Conservation (phyloP, 2,888 invertebrate species). For the Anthrax anthrax region DNA sequence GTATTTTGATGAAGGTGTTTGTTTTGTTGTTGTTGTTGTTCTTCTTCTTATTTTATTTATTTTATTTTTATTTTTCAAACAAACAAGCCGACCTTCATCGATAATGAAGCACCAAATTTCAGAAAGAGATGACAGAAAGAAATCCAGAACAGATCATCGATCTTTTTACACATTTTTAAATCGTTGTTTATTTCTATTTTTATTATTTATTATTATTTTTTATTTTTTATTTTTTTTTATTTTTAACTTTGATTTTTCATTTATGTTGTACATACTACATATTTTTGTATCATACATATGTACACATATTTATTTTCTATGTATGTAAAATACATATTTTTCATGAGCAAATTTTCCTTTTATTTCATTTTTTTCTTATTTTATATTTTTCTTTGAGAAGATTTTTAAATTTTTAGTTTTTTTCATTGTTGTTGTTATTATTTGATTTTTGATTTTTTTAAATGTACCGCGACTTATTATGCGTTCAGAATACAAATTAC, state of each 20-base stretch:
- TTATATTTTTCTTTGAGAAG: background rate
- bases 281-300: too few relatives aligned
- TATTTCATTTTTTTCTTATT: background rate
- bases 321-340: background rate
- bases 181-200: too few relatives aligned
- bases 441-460: background rate
- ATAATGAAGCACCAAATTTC: background rate
- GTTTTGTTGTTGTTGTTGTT: too few relatives aligned
- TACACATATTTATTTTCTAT: too few relatives aligned
- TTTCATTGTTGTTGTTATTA: background rate
- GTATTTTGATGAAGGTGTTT: background rate
- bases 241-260: too few relatives aligned
- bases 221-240: too few relatives aligned
- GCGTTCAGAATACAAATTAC: slow-evolving; percentile 5
- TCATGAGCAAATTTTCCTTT: background rate
- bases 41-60: too few relatives aligned
- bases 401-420: background rate
- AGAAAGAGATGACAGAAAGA: slow-evolving; percentile 1
- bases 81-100: background rate
- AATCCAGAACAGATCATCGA: slow-evolving; percentile 3
- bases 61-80: too few relatives aligned
- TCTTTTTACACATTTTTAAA: background rate
- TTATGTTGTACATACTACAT: too few relatives aligned
- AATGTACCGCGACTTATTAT: background rate
- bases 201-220: too few relatives aligned